Conservation (phyloP, 2,888 invertebrate species). For the Amblyteles armatorius region DNA sequence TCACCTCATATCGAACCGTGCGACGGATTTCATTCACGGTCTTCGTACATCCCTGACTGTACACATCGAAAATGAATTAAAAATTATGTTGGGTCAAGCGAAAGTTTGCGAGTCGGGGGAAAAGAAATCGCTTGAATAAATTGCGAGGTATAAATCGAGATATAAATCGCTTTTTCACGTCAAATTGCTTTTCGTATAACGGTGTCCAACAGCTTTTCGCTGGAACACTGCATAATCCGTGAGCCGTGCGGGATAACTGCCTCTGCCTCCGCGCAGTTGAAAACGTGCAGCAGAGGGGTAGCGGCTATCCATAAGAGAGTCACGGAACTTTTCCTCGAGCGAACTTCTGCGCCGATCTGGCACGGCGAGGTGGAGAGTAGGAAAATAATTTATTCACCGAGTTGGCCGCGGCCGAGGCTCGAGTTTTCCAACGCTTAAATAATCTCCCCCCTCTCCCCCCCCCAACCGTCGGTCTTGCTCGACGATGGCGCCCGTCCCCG, state of each 20-base stretch:
- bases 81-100: conserved; percentile 2
- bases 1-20: background rate
- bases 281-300: conserved; percentile 3
- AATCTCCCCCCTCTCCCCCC: conserved; percentile 32
- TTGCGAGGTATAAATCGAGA: conserved; percentile 30
- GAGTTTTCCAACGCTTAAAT: conserved; percentile 62
- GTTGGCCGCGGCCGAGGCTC: conserved; percentile 49
- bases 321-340: conserved; percentile 50
- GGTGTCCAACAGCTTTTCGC: conserved; percentile 37
- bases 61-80: background rate
- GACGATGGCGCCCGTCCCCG: conserved; percentile 28
- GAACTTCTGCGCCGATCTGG: conserved; percentile 50
- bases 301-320: conserved; percentile 43
- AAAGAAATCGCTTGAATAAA: conserved; percentile 23
- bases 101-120: background rate
- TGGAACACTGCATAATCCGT: conserved; percentile 44
- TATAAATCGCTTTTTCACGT: conserved; percentile 36
- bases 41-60: background rate
- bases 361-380: conserved; percentile 29
- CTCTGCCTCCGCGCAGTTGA: background rate
- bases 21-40: background rate
- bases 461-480: conserved; percentile 34
- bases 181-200: conserved; percentile 47
- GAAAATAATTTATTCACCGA: conserved; percentile 68
- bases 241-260: background rate